Evolutionary conservation across 2,113 vertebrate species (phyloP), one percentile per base, ranked within the genome.

Genomic region (Procavia capensis): DNA sequence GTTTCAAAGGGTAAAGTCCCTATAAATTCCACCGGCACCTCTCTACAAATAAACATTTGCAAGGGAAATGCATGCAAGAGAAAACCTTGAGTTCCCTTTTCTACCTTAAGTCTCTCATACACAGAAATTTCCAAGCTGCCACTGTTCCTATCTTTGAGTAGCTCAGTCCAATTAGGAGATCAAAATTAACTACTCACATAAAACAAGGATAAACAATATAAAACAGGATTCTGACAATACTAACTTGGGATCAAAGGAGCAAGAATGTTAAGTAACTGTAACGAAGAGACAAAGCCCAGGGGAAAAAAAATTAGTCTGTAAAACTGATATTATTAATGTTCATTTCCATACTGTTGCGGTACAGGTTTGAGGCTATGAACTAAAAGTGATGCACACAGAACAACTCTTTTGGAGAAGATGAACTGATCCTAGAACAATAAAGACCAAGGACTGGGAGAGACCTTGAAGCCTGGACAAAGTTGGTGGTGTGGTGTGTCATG

Each of bases 401-500:
- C 45, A 41, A 59, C 45, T 29, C 76, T 61, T 68, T 76, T 76
- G 36, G 27, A 85, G 85, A 94, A 29, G 31, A 68, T 91, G 96
- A 95, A 93, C n/a, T 74, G 45, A 57, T 59, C 90, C 89, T 81
- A 72, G 43, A 96, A 84, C 72, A 95, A 72, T 64, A 61, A 47
- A 66, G n/a, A 8, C 43, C 0, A 0, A 3, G 88, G 31, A 29
- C n/a, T 57, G 16, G 75, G 80, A 74, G 76, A 97, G 75, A 91
- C 95, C 95, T 94, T 39, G 88, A 91, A 85, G 70, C 74, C 64
- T 14, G 43, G 64, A 57, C 63, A 81, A 70, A 78, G 90, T 91
- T 91, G 95, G 93, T 95, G 95, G 95, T 94, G 87, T 39, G 92
- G 84, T 83, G 90, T 94, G 97, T 95, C 87, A 95, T 50, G 96